Evolutionary conservation across 2,113 vertebrate species (phyloP).

Genomic region (Coturnix japonica): DNA sequence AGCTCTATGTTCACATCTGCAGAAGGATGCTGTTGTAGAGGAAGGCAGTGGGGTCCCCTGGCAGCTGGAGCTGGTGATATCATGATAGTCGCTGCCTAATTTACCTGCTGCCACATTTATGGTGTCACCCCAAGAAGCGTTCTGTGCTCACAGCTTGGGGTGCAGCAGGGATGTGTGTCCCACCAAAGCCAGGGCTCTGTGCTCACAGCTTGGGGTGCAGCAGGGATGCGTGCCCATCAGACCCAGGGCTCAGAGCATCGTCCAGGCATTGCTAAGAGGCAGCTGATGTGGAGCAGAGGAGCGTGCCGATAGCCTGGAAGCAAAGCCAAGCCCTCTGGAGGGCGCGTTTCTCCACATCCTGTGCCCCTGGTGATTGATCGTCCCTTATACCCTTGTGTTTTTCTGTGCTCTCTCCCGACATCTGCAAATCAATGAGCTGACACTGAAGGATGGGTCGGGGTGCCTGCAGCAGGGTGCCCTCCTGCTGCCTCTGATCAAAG

Average conservation of each 20-base stretch:
- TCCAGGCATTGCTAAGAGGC: background rate
- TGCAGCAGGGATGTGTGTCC: accelerated
- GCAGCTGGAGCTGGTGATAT: background rate
- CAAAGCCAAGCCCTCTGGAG: conserved; percentile 19
- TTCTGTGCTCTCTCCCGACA: background rate
- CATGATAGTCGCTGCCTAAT: accelerated
- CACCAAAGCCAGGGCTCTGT: background rate
- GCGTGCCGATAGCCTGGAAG: background rate
- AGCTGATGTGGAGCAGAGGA: background rate
- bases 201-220: background rate
- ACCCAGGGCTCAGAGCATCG: accelerated
- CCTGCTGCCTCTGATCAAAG: background rate
- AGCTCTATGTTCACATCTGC: background rate
- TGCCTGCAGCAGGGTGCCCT: background rate
- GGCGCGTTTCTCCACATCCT: conserved; percentile 20
- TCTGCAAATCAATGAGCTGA: conserved; percentile 77
- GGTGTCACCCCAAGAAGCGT: background rate
- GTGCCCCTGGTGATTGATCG: conserved; percentile 5
- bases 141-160: background rate
- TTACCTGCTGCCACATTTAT: accelerated
- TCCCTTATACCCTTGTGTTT: background rate
- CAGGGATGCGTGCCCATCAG: accelerated
- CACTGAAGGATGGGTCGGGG: conserved; percentile 78
- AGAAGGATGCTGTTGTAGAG: background rate
- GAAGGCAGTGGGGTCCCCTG: accelerated